Percentiles rank a stretch among this genome's conserved stretches.
Conservation (phyloP, 2,888 invertebrate genomes). For the Callimorpha dominula region DNA sequence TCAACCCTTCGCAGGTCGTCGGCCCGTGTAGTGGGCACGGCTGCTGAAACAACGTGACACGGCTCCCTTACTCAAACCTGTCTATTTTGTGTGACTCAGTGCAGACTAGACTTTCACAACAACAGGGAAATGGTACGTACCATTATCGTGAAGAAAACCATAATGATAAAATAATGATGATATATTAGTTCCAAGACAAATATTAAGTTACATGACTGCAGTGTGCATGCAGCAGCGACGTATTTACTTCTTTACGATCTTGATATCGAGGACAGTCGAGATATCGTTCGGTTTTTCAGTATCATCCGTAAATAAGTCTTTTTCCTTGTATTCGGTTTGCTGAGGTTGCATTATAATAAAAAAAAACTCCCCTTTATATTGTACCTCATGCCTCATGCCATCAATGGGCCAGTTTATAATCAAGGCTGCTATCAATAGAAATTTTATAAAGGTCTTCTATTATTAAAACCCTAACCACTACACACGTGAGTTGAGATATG, state of each 20-base stretch:
- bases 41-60: slow-evolving; percentile 75
- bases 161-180: background rate
- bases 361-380: too few relatives aligned
- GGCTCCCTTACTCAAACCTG: slow-evolving; percentile 52
- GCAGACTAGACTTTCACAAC: background rate
- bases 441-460: too few relatives aligned
- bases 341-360: too few relatives aligned
- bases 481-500: too few relatives aligned
- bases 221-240: background rate
- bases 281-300: background rate
- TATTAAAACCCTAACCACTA: too few relatives aligned
- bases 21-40: slow-evolving; percentile 78
- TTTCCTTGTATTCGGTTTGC: too few relatives aligned
- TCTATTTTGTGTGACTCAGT: slow-evolving; percentile 31
- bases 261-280: background rate
- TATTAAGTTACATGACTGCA: background rate
- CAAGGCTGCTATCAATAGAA: too few relatives aligned
- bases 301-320: too few relatives aligned
- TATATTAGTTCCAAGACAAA: background rate
- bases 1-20: slow-evolving; percentile 75
- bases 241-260: background rate
- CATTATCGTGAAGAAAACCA: slow-evolving; percentile 1
- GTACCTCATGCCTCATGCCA: too few relatives aligned
- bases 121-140: background rate
- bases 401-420: too few relatives aligned